Evolutionary conservation across 2,888 invertebrate genomes (phyloP).

Genomic region (Prosopocoilus inquinatus): DNA sequence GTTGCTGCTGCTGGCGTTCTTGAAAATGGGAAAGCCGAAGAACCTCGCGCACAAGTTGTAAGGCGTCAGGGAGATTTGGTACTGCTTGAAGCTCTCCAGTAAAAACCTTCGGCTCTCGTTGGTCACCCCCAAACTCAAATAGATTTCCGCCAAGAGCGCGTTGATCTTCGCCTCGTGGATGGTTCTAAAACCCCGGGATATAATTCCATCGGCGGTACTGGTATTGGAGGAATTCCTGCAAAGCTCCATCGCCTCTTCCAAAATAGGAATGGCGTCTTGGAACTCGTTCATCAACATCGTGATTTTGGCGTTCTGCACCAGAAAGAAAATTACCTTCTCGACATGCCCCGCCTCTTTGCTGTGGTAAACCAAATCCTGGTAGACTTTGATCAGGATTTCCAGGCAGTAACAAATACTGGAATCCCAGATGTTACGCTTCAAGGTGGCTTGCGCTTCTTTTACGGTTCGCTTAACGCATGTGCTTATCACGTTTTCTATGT

Average conservation of each 20-base stretch:
- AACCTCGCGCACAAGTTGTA: conserved; percentile 9
- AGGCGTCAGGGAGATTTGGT: conserved; percentile 33
- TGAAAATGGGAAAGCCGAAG: neutral
- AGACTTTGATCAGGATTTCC: conserved; percentile 31
- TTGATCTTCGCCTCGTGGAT: conserved; percentile 33
- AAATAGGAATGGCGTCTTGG: conserved; percentile 37
- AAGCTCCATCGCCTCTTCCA: conserved; percentile 32
- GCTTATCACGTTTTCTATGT: conserved; percentile 5
- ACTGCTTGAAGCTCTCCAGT: conserved; percentile 33
- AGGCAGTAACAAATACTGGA: conserved; percentile 35
- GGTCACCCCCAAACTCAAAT: conserved; percentile 29
- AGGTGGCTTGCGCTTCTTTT: neutral
- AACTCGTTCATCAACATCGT: conserved; percentile 40
- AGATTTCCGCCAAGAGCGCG: conserved; percentile 29
- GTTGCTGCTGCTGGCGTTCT: conserved; percentile 6
- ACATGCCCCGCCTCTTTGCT: conserved; percentile 29
- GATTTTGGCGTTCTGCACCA: conserved; percentile 42
- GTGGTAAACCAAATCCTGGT: conserved; percentile 32
- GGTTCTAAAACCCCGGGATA: conserved; percentile 20
- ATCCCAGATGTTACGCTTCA: conserved; percentile 32
- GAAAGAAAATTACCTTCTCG: conserved; percentile 37
- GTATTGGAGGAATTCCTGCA: conserved; percentile 21
- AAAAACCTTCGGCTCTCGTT: conserved; percentile 32
- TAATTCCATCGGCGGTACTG: conserved; percentile 12
- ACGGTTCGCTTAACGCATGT: neutral